phyloP scores from a whole-genome alignment of 1,140 invertebrate species.

The Leptinotarsa defecta region DNA sequence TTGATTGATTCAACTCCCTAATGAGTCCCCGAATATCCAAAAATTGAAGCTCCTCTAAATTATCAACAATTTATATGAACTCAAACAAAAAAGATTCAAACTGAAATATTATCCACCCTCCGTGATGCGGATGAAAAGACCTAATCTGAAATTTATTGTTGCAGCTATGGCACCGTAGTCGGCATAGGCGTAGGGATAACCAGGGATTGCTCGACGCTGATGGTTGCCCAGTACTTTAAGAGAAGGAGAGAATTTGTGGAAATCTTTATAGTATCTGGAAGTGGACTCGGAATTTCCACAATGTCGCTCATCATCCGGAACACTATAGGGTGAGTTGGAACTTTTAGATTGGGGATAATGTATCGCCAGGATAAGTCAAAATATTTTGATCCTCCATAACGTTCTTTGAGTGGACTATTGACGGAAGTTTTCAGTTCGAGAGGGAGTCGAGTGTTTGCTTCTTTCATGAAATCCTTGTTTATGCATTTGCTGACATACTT shows the following conservation, averaged over 20 bases:
- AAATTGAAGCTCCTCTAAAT: too few relatives aligned
- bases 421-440: too few relatives aligned
- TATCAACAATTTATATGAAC: not conserved
- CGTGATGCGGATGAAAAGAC: not conserved
- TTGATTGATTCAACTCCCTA: too few relatives aligned
- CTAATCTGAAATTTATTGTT: conserved; percentile 34
- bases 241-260: conserved; percentile 82
- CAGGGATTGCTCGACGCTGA: conserved; percentile 82
- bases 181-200: conserved; percentile 85
- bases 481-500: too few relatives aligned
- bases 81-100: conserved; percentile 4
- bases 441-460: too few relatives aligned
- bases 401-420: too few relatives aligned
- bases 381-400: too few relatives aligned
- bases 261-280: conserved; percentile 83
- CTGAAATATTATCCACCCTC: not conserved
- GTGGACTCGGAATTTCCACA: conserved; percentile 80
- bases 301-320: conserved; percentile 82
- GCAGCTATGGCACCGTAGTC: conserved; percentile 62
- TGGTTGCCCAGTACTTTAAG: conserved; percentile 92
- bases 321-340: conserved; percentile 70
- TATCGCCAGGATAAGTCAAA: too few relatives aligned
- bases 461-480: too few relatives aligned
- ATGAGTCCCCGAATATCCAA: too few relatives aligned
- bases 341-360: too few relatives aligned